Evolutionary conservation across 2,797 vertebrate species (phyloP), one percentile per base, ranked within the genome.

Genomic region (Rhodeus uyekii): DNA sequence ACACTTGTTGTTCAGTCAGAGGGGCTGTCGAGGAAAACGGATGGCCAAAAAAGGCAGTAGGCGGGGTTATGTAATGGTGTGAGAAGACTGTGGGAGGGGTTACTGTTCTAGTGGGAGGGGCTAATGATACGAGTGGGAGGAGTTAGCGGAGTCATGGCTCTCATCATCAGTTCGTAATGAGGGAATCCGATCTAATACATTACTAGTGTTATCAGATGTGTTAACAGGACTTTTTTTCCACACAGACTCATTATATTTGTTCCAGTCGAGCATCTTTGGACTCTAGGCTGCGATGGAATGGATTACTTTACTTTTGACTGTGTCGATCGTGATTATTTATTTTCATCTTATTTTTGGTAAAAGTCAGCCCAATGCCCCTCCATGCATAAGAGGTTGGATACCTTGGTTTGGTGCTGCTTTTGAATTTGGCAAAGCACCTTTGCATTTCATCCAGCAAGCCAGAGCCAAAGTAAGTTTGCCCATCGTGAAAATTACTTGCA

Each of bases 371-470:
- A 85, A 39, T 55, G 81, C 68, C 63, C 95, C 93, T 18, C 96
- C 94, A 1, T 96, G 93, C 83, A 90, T 96, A 80, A n/a, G 84
- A n/a, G 92, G 95, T 86, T 95, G 95, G 94, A 93, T 96, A 83
- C 95, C 96, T 18, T 96, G 96, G 95, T 85, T 96, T n/a, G 95
- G 95, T 87, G 95, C 93, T 8, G 92, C 90, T 0, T 91, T 94
- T 69, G 90, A 94, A 77, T 94, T 96, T 53, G 94, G 94, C 34
- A 94, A 92, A 89, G 93, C 91, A 34, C 95, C 95, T 32, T 87
- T 96, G 90, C 91, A 94, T 81, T 96, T 95, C 55, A 94, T 96
- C 82, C 91, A 94, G 78, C 88, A 89, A 89, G 93, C 95, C 63
- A 92, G 93, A 81, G 86, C 81, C 4, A 91, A 95, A 94, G 95